Percentiles rank a stretch among this genome's conserved stretches.
Conservation (phyloP, 2,113 vertebrate species). For the Telmatochromis brachygnathus region DNA sequence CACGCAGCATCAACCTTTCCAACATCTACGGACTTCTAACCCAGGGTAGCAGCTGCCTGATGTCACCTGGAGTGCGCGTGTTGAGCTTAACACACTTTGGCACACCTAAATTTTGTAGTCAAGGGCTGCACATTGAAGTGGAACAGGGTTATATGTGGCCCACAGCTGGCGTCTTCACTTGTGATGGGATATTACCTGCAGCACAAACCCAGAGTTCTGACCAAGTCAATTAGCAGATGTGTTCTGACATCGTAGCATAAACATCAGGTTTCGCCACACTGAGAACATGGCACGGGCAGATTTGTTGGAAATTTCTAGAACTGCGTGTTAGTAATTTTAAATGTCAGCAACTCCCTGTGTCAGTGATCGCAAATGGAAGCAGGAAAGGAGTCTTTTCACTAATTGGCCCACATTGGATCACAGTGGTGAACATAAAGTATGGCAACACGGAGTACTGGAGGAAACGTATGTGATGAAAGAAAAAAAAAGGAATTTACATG, state of each 20-base stretch:
- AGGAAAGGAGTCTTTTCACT: conserved; percentile 38
- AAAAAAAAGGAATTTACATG: background rate
- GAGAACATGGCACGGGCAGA: background rate
- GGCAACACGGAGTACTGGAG: background rate
- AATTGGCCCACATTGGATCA: conserved; percentile 31
- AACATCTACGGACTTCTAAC: conserved; percentile 11
- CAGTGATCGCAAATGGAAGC: conserved; percentile 17
- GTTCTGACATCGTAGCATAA: conserved; percentile 32
- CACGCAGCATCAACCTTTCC: background rate
- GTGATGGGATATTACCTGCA: conserved; percentile 44
- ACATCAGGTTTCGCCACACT: background rate
- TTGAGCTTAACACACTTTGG: conserved; percentile 64
- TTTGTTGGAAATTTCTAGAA: background rate
- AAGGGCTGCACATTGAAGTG: conserved; percentile 37
- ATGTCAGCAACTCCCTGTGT: conserved; percentile 40
- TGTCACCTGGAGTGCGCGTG: conserved; percentile 47
- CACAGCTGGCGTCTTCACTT: conserved; percentile 49
- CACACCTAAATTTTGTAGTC: conserved; percentile 41
- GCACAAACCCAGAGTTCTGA: conserved; percentile 1
- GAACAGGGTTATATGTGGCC: conserved; percentile 42
- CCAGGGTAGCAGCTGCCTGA: conserved; percentile 53
- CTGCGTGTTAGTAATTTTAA: conserved; percentile 40
- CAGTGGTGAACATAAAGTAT: background rate
- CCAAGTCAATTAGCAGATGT: conserved; percentile 45
- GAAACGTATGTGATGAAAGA: background rate